Conservation (phyloP, 1,140 invertebrate species). For the Drosophila nigromelanica region DNA sequence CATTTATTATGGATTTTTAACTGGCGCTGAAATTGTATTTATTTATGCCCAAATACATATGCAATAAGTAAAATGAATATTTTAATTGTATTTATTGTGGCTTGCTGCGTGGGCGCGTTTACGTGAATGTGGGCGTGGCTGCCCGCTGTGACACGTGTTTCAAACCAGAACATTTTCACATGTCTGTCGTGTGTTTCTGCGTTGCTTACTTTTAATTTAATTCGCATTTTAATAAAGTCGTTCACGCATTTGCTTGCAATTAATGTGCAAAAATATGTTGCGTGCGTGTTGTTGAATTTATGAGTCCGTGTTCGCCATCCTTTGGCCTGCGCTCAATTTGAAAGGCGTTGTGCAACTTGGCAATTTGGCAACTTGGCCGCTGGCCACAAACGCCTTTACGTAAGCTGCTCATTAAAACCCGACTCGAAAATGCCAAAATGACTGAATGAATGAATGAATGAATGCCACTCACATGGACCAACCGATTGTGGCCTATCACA, state of each 20-base stretch:
- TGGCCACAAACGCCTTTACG: constrained; percentile 27
- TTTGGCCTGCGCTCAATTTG: background rate
- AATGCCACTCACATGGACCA: background rate
- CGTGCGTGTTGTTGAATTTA: constrained; percentile 40
- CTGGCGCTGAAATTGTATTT: constrained; percentile 66
- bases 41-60: constrained; percentile 66
- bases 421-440: constrained; percentile 3
- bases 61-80: constrained; percentile 74
- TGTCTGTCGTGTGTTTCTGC: constrained; percentile 20
- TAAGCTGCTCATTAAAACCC: constrained; percentile 62
- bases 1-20: constrained; percentile 57
- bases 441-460: background rate
- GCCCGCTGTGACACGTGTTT: constrained; percentile 65
- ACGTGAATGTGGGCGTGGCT: background rate
- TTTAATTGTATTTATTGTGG: constrained; percentile 78
- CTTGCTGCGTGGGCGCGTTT: constrained; percentile 30
- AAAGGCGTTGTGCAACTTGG: constrained; percentile 42
- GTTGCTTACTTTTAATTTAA: constrained; percentile 18
- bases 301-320: constrained; percentile 44
- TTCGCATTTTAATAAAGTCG: constrained; percentile 65
- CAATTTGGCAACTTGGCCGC: background rate
- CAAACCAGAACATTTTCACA: constrained; percentile 69
- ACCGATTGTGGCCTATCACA: background rate
- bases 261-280: constrained; percentile 60
- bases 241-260: constrained; percentile 57